Evolutionary conservation across 2,797 vertebrate species (phyloP).

Genomic region (Heterohyrax brucei): DNA sequence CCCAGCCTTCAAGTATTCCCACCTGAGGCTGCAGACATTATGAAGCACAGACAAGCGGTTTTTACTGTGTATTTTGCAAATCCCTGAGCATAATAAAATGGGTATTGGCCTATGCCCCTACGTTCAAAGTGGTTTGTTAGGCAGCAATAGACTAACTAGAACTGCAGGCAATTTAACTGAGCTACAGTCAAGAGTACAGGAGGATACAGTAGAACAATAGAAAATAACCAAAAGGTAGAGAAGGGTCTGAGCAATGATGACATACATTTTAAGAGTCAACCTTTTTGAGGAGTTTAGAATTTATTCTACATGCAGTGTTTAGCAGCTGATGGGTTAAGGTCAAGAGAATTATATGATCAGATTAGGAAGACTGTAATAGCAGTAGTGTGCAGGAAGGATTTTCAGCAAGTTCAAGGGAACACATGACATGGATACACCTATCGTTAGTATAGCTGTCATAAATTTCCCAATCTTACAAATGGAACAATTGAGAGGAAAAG

Average conservation of each 20-base stretch:
- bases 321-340: conserved; percentile 16
- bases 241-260: too few species aligned
- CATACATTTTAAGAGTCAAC: conserved; percentile 43
- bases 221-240: too few species aligned
- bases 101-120: neutral
- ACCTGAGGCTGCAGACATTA: conserved; percentile 32
- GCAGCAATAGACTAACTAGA: neutral
- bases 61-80: conserved; percentile 32
- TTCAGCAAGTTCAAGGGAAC: conserved; percentile 58
- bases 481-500: neutral
- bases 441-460: conserved; percentile 26
- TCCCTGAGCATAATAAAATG: conserved; percentile 53
- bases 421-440: neutral
- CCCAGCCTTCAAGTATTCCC: conserved; percentile 52
- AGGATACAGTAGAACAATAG: neutral
- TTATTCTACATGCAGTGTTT: neutral
- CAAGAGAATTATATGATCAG: conserved; percentile 10
- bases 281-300: neutral
- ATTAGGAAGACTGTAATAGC: conserved; percentile 35
- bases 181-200: neutral
- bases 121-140: too few species aligned
- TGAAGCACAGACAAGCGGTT: conserved; percentile 45
- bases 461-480: conserved; percentile 55
- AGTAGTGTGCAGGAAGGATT: neutral
- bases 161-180: neutral